Evolutionary conservation across 2,113 vertebrate species (phyloP), one percentile per base, ranked within the genome.

Genomic region (Istiophorus platypterus): DNA sequence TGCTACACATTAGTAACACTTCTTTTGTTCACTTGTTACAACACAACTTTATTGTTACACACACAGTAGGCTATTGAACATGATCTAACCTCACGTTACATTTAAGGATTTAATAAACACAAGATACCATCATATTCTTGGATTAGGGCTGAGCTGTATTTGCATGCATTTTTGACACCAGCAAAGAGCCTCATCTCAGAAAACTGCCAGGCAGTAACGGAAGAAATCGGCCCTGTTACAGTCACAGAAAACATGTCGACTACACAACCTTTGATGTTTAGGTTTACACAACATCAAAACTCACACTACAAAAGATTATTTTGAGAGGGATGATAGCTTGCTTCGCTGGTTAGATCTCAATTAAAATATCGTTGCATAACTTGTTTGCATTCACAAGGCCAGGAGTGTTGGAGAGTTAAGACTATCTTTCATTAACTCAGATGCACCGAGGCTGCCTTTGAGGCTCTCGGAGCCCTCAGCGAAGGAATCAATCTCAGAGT

Each of bases 341-440:
- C 81, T 85, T 85, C 84, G 81, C 86, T 92, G 87, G 74, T 89
- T 84, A 68, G 47, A 75, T 81, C 72, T 82, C 45, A 82, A 72
- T 72, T 78, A 78, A 74, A 77, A 34, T 81, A 77, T 80, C 78
- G 37, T 90, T 90, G 89, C 88, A 89, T 89, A 89, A 84, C 65
- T 54, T 74, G 24, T 90, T 87, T 88, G 71, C 82, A 81, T 92
- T 95, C 90, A 95, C 93, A 95, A 86, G 64, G 86, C 91, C 85
- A 94, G 94, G 81, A 99, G 96, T 14, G 97, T 99, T 20, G 98
- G 97, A 37, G 97, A 99, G 94, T 97, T 97, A 65, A 99, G 96
- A 70, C 95, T 96, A 92, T 97, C 97, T 37, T 96, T 97, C 1
- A 95, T 96, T 69, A 96, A 95, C 92, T 98, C 97, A 0, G 96